Percentiles rank a stretch among this genome's conserved stretches.
Evolutionary conservation across 2,113 vertebrate species (phyloP).

Genomic region (Paradisaea rubra): DNA sequence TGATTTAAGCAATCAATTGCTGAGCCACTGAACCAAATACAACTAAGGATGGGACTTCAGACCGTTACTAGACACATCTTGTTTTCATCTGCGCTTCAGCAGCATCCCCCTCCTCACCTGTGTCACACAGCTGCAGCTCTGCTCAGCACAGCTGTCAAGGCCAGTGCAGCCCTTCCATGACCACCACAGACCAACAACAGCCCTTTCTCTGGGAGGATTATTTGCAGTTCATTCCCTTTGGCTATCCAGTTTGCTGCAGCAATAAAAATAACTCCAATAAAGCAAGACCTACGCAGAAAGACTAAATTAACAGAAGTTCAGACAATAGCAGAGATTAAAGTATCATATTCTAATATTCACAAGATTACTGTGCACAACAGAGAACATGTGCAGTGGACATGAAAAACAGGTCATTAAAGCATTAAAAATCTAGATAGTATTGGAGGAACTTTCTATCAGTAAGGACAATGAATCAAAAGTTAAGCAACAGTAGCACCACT

Average conservation of each 20-base stretch:
- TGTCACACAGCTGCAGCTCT: not conserved
- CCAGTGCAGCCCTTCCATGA: not conserved
- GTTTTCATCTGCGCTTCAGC: not conserved
- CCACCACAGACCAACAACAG: no score
- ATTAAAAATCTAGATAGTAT: not conserved
- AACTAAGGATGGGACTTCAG: not conserved
- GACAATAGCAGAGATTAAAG: not conserved
- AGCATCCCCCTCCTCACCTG: not conserved
- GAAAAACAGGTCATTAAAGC: not conserved
- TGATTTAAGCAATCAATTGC: slow-evolving; percentile 1
- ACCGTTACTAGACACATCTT: not conserved
- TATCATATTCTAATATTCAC: not conserved
- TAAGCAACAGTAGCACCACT: not conserved
- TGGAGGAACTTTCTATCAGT: not conserved
- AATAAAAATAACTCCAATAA: not conserved
- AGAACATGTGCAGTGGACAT: fast-evolving
- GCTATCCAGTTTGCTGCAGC: not conserved
- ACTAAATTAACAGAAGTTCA: not conserved
- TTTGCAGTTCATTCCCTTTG: not conserved
- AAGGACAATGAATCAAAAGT: not conserved
- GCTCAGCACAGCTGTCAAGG: not conserved
- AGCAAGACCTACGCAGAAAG: not conserved
- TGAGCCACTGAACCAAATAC: not conserved
- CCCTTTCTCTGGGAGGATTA: not conserved
- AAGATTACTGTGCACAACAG: not conserved